Evolutionary conservation across 2,888 invertebrate genomes (phyloP).

Genomic region (Chrysodeixis includens): DNA sequence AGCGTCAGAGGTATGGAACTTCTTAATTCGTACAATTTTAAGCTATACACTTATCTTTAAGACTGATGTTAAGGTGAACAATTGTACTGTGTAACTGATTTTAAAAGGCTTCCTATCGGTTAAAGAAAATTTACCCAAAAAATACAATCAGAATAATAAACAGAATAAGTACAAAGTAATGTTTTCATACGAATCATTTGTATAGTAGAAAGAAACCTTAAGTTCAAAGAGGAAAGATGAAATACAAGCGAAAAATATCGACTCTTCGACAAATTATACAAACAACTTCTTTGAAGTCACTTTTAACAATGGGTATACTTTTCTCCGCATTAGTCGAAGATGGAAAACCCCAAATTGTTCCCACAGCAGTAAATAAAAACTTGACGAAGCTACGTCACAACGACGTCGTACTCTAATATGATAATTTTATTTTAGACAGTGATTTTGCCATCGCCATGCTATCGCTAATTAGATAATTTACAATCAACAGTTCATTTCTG

Average conservation of each 20-base stretch:
- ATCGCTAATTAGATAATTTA: no score
- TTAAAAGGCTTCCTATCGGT: neutral
- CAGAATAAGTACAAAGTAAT: neutral
- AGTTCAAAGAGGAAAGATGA: neutral
- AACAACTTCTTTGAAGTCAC: neutral
- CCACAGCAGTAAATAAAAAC: no score
- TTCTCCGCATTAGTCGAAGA: neutral
- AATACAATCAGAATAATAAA: neutral
- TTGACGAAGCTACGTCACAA: no score
- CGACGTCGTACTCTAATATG: no score
- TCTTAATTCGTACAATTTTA: no score
- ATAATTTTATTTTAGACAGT: no score
- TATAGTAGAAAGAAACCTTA: neutral
- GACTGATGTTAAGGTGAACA: no score
- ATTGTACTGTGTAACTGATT: no score
- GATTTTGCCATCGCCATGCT: no score
- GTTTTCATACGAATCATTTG: neutral
- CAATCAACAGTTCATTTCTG: no score
- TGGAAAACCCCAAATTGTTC: neutral
- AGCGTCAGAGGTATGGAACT: no score
- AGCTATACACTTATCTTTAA: no score
- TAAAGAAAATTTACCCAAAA: neutral
- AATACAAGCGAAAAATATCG: constrained; percentile 1
- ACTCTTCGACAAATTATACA: neutral
- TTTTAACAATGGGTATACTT: neutral